Evolutionary conservation across 2,113 vertebrate genomes (phyloP).

Genomic region (Centropus unirufus): DNA sequence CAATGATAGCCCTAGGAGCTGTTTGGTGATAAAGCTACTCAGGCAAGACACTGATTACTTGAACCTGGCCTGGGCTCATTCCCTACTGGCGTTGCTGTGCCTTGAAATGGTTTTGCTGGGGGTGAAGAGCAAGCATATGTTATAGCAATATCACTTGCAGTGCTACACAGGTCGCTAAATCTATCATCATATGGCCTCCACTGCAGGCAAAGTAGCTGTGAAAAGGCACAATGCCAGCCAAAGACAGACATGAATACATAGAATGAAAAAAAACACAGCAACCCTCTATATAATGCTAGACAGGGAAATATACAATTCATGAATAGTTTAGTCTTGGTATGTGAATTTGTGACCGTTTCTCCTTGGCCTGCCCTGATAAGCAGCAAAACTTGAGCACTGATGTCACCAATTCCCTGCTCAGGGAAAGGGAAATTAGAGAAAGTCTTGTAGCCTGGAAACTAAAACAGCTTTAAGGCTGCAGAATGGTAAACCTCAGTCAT

Average conservation of each 20-base stretch:
- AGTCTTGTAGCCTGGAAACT: too few relatives aligned
- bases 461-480: neutral
- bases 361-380: too few relatives aligned
- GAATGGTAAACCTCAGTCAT: neutral
- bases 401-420: too few relatives aligned
- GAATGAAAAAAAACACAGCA: neutral
- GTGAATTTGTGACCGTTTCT: too few relatives aligned
- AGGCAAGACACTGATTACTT: neutral
- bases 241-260: neutral
- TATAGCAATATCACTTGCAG: conserved; percentile 30
- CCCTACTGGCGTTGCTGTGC: neutral
- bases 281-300: neutral
- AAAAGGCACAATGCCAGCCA: conserved; percentile 42
- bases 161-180: conserved; percentile 55
- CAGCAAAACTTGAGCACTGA: too few relatives aligned
- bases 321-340: too few relatives aligned
- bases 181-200: conserved; percentile 58
- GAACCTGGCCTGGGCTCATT: neutral
- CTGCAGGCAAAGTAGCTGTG: conserved; percentile 49
- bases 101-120: conserved; percentile 38
- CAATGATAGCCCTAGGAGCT: neutral
- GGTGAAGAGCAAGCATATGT: conserved; percentile 59
- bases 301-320: neutral
- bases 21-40: neutral
- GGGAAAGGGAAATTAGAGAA: too few relatives aligned